Base-by-base conservation (phyloP, 1,140 invertebrate species). In the Globodera rostochiensis region DNA sequence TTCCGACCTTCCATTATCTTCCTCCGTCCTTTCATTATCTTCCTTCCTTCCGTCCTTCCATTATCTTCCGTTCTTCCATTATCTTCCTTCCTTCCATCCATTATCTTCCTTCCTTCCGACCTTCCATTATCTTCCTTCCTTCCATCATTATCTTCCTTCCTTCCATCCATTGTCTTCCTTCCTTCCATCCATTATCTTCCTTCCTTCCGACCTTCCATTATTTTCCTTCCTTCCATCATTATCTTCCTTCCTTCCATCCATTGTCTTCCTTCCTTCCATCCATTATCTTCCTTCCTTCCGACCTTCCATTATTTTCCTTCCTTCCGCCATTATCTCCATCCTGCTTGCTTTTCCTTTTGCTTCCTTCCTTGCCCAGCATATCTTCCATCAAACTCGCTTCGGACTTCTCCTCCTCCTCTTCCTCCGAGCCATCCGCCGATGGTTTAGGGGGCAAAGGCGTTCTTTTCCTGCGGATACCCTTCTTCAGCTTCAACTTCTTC, bases 181-280 rank as follows among this genome's bases (percentile, higher is more conserved):
- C 45, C 11, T n/a, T n/a, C n/a, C n/a, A n/a, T 36, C 25, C 25
- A 36, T 36, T 36, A 36, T 71, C 46, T 66, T 83, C 64, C 73
- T 83, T 15, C 19, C 36, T 36, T 80, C 80, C 73, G 19, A 49
- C 70, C 49, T 84, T 60, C 73, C 74, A n/a, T 70, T 64, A 7
- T 82, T 67, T 25, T 53, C 82, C 25, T 95, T 94, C 88, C 96
- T 96, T 88, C 97, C 95, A 91, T 95, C 93, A 87, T 92, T 92
- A 19, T 94, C n/a, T 46, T n/a, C 70, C 47, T 45, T 19, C 47
- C 47, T 70, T 45, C 69, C 25, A 45, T 50, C 36, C 64, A 8
- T 15, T 60, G 36, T 75, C 13, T 4, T 77, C 53, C 21, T 6
- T 77, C 69, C 36, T 45, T 45, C 69, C 25, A 45, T 50, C 36